Base-by-base conservation (phyloP, 2,797 vertebrate genomes). In the Coregonus suidteri region DNA sequence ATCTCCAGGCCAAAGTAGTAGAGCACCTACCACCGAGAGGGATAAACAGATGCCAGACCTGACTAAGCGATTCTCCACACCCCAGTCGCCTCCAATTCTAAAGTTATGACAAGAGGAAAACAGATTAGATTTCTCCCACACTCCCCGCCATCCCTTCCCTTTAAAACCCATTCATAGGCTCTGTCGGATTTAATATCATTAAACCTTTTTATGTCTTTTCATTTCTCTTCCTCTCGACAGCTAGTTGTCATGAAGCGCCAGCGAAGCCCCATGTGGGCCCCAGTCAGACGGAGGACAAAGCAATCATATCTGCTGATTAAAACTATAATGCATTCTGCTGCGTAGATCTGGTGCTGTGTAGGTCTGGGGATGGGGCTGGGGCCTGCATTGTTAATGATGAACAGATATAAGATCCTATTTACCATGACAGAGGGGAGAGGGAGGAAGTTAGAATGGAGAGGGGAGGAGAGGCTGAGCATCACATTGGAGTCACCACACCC, bases 251-350 rank as follows among this genome's bases (percentile, higher is more conserved):
- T 90, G 91, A 93, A 92, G 84, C 77, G 72, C 81, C 85, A 86
- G 77, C 72, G 87, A 93, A 92, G 86, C 85, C 90, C 91, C 85
- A 74, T 76, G 81, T 87, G 89, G 93, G 88, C 87, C 53, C 85
- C 80, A 93, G 93, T 88, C 88, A 90, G 92, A 93, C 84, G 83
- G 91, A 94, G 93, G 92, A 93, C 87, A 94, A 92, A 94, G 91
- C 92, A 95, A 95, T 95, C 91, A 93, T 95, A 94, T 90, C 94
- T 95, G 92, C 92, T 94, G 94, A 96, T 94, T 95, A 94, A 95
- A 93, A 94, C 94, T 94, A 91, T 93, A 96, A 96, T 92, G 84
- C 90, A 94, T 93, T 93, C 90, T 88, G 90, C 86, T 90, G 87
- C 80, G 90, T 91, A 47, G 41, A 47, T 9, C 41, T 47, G n/a